A percentile compares a stretch with the other conserved stretches of the same genome.
Conservation (phyloP, 2,113 vertebrate species). For the Pachycephala philippinensis region DNA sequence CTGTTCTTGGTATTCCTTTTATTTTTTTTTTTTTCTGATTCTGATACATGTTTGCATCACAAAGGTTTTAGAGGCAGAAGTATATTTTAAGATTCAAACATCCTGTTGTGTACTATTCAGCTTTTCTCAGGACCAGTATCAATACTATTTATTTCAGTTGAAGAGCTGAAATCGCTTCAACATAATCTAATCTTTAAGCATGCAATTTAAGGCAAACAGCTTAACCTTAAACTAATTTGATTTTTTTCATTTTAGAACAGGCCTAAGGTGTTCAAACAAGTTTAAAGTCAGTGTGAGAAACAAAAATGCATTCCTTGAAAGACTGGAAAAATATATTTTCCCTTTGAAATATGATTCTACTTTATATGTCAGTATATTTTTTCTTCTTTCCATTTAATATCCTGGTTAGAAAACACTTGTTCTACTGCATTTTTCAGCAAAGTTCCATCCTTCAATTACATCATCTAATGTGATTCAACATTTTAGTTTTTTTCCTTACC, state of each 20-base stretch:
- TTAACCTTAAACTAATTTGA: not conserved
- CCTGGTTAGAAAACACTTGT: not conserved
- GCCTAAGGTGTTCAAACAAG: not conserved
- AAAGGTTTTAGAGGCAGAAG: not conserved
- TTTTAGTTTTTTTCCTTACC: not conserved
- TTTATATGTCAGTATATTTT: not conserved
- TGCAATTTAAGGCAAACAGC: not conserved
- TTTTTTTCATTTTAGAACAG: not conserved
- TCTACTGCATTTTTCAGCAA: not conserved
- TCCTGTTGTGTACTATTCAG: not conserved
- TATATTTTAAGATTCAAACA: not conserved
- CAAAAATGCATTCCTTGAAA: not conserved
- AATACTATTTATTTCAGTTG: not conserved
- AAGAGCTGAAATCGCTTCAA: not conserved
- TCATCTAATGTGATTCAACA: not conserved
- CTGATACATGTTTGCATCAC: not conserved
- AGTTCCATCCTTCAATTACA: not conserved
- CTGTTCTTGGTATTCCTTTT: not conserved
- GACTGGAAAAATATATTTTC: not conserved
- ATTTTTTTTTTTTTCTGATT: not conserved
- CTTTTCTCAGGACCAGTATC: not conserved
- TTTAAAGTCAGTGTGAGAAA: not conserved
- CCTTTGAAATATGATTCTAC: not conserved
- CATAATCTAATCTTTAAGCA: not conserved
- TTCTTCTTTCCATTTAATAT: not conserved